Evolutionary conservation across 2,113 vertebrate species (phyloP).

Genomic region (Procapra przewalskii): DNA sequence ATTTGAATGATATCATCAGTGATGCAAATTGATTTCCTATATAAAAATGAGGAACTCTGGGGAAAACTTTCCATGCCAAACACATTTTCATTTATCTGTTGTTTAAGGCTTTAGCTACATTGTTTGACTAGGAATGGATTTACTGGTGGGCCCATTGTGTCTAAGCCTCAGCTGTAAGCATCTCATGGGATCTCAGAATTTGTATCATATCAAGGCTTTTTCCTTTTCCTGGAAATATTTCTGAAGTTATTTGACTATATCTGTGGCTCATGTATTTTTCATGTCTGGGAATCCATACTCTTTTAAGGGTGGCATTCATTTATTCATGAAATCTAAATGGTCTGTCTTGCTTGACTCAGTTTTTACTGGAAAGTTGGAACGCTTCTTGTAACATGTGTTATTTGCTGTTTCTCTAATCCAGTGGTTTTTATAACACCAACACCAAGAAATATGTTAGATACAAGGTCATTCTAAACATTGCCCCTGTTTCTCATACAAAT

Average conservation of each 20-base stretch:
- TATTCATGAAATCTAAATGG: constrained; percentile 27
- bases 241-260: constrained; percentile 11
- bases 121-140: constrained; percentile 33
- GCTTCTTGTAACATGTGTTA: constrained; percentile 23
- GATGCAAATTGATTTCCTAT: constrained; percentile 84
- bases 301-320: constrained; percentile 36
- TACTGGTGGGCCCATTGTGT: background rate
- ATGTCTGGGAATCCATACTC: background rate
- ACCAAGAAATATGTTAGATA: background rate
- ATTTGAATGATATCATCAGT: constrained; percentile 81
- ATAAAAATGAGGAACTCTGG: constrained; percentile 73
- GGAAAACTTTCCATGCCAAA: constrained; percentile 71
- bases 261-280: background rate
- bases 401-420: constrained; percentile 10
- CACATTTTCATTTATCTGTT: constrained; percentile 64
- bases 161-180: background rate
- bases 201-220: background rate
- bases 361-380: constrained; percentile 43
- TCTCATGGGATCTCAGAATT: background rate
- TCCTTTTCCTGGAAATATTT: background rate
- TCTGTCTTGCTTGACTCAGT: constrained; percentile 5
- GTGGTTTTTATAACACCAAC: background rate
- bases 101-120: constrained; percentile 50
- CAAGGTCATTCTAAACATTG: background rate
- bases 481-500: background rate